Percentiles rank a stretch among this genome's conserved stretches.
Evolutionary conservation across 2,797 vertebrate genomes (phyloP).

Genomic region (Liparis tanakae): DNA sequence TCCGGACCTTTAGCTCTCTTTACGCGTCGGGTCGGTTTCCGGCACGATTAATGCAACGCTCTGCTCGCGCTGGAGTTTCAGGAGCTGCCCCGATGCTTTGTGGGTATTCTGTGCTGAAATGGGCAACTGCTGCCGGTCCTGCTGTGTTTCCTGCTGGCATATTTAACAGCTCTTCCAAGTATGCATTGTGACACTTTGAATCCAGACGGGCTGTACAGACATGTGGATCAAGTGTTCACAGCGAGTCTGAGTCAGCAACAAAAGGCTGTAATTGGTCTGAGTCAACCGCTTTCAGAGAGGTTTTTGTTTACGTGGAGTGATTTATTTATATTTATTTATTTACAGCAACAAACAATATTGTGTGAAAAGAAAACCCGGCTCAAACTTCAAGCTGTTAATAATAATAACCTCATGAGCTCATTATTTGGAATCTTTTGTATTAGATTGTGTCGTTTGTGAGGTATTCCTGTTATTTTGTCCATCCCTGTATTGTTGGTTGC

Average conservation of each 20-base stretch:
- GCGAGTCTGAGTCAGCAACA: constrained; percentile 17
- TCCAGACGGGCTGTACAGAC: constrained; percentile 20
- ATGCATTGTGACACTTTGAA: constrained; percentile 20
- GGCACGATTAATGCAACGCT: constrained; percentile 30
- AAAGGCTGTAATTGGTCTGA: constrained; percentile 8
- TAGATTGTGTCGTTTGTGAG: neutral
- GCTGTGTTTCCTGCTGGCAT: constrained; percentile 53
- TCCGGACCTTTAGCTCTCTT: constrained; percentile 8
- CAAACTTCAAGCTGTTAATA: neutral
- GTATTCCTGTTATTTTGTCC: constrained; percentile 4
- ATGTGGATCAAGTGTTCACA: constrained; percentile 24
- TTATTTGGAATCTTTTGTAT: neutral
- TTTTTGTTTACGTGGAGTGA: constrained; percentile 2
- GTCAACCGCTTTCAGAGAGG: neutral
- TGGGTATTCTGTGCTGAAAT: constrained; percentile 47
- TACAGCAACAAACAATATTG: neutral
- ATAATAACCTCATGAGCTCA: neutral
- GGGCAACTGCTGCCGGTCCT: constrained; percentile 35
- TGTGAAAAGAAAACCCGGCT: constrained; percentile 10
- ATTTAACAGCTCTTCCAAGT: constrained; percentile 41
- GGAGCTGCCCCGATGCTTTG: constrained; percentile 55
- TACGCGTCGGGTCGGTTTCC: constrained; percentile 36
- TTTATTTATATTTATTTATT: neutral
- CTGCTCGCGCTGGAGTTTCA: constrained; percentile 25
- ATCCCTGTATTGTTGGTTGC: neutral